These are phyloP conservation scores for Rotaria socialis DNA, from an alignment of 2,888 invertebrate species.

Conservation along the genomic window DNA sequence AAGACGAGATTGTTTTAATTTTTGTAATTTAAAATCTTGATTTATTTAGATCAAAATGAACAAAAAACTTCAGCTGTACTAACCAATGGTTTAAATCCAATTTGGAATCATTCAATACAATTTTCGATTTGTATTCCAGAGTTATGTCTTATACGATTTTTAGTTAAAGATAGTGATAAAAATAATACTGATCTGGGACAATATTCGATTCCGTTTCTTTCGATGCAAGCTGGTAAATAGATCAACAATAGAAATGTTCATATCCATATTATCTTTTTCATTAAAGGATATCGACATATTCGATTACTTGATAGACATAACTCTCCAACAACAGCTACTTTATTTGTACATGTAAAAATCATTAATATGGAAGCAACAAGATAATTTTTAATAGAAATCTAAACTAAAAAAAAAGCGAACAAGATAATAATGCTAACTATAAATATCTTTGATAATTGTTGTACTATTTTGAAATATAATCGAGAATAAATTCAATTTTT, in stretches of 20 bases:
- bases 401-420: no score
- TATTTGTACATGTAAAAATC: not conserved
- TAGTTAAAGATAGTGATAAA: conserved; percentile 62
- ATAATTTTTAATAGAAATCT: no score
- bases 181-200: conserved; percentile 35
- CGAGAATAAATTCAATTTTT: not conserved
- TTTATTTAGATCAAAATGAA: conserved; percentile 13
- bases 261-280: not conserved
- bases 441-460: not conserved
- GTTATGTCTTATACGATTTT: conserved; percentile 64
- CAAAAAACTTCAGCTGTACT: conserved; percentile 22
- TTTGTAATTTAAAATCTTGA: not conserved
- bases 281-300: conserved; percentile 42
- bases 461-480: not conserved
- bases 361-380: not conserved
- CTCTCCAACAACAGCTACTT: not conserved
- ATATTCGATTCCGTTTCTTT: conserved; percentile 41
- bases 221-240: conserved; percentile 37
- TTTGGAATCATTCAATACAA: conserved; percentile 66
- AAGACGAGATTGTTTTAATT: not conserved
- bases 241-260: not conserved
- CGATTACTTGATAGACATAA: not conserved
- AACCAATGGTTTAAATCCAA: conserved; percentile 67
- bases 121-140: conserved; percentile 65
- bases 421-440: no score